Conservation (phyloP, 2,888 invertebrate species). For the Barypeithes pellucidus region DNA sequence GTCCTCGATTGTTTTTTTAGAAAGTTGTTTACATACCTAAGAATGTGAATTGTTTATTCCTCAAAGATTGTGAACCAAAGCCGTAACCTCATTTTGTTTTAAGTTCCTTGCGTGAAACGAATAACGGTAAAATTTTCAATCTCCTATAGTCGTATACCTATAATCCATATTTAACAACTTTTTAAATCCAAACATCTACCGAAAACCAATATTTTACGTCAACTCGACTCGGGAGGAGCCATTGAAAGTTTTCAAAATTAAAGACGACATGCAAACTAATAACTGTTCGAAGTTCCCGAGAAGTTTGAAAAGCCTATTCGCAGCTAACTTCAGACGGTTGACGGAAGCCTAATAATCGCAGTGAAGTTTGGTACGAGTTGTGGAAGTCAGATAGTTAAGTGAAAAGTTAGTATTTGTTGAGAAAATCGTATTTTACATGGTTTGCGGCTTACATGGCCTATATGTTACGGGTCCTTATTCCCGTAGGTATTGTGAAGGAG, state of each 20-base stretch:
- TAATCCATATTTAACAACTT: slow-evolving; percentile 8
- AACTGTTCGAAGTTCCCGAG: slow-evolving; percentile 13
- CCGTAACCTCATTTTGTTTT: too few species aligned
- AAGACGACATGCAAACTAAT: slow-evolving; percentile 33
- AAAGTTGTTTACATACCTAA: too few species aligned
- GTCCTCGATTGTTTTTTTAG: too few species aligned
- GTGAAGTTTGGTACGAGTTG: slow-evolving; percentile 15
- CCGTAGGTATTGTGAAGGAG: too few species aligned
- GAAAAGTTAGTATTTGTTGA: slow-evolving; percentile 10
- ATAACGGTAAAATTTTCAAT: neutral
- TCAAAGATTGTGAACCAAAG: too few species aligned
- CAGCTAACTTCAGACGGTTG: slow-evolving; percentile 8
- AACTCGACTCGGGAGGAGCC: neutral
- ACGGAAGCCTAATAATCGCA: slow-evolving; percentile 20
- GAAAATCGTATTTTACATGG: neutral
- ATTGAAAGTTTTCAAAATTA: slow-evolving; percentile 33
- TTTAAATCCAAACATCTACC: slow-evolving; percentile 13
- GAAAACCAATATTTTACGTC: slow-evolving; percentile 23
- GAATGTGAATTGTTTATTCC: too few species aligned
- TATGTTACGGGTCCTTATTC: too few species aligned
- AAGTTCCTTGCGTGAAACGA: neutral
- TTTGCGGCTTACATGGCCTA: neutral
- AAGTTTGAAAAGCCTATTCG: slow-evolving; percentile 21
- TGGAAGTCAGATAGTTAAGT: slow-evolving; percentile 14
- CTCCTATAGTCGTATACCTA: neutral